These are phyloP conservation scores for Julus scandinavius DNA, from an alignment of 2,888 invertebrate genomes.

Conservation along the genomic window DNA sequence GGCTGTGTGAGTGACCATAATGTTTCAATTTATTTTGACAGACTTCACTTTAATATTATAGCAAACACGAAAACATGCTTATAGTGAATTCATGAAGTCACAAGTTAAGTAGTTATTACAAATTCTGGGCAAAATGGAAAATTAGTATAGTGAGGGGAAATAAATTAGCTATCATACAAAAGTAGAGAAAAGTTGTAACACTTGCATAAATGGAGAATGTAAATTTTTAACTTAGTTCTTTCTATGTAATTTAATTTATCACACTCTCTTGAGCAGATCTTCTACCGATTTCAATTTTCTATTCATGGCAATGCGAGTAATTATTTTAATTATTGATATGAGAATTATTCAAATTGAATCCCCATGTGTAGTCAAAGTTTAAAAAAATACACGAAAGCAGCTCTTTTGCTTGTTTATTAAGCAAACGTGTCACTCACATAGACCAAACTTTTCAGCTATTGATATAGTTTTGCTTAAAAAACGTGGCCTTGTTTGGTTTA, in stretches of 20 bases:
- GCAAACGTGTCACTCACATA: constrained; percentile 50
- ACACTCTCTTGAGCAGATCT: constrained; percentile 1
- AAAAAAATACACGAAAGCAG: constrained; percentile 29
- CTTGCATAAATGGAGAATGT: not conserved
- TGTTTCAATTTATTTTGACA: not conserved
- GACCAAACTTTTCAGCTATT: constrained; percentile 15
- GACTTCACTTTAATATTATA: not conserved
- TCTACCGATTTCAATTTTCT: not conserved
- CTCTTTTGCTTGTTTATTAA: constrained; percentile 48
- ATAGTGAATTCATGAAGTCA: not conserved
- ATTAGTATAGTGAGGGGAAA: not conserved
- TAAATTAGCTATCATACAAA: not conserved
- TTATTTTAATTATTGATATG: not conserved
- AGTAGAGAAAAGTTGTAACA: not conserved
- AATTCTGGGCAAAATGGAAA: not conserved
- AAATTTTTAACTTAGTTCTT: not conserved
- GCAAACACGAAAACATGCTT: not conserved
- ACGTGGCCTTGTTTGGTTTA: constrained; percentile 12
- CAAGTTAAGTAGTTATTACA: not conserved
- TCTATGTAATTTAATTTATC: not conserved
- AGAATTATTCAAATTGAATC: not conserved
- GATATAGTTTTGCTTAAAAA: not conserved
- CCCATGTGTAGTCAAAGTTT: not conserved
- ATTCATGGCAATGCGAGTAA: constrained; percentile 39
- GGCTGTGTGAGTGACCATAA: constrained; percentile 44